Evolutionary conservation across 2,888 invertebrate species (phyloP).

Genomic region (Yponomeuta malinellus): DNA sequence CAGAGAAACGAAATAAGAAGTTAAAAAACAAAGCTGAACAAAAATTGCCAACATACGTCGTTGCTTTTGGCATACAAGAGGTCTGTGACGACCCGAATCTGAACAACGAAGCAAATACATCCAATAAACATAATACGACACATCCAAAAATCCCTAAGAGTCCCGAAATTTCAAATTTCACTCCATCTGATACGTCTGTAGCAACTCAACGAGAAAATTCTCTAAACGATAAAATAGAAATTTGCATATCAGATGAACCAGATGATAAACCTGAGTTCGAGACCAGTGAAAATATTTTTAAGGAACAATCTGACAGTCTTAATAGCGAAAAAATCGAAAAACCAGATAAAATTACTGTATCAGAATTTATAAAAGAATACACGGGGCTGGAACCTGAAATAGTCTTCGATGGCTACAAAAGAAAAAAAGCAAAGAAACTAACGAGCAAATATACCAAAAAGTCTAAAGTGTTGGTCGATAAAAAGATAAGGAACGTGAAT

Average conservation of each 20-base stretch:
- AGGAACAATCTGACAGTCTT: neutral
- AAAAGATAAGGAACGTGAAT: neutral
- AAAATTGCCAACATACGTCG: neutral
- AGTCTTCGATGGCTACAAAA: neutral
- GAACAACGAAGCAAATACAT: neutral
- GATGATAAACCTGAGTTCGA: neutral
- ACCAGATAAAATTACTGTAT: neutral
- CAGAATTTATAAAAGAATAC: neutral
- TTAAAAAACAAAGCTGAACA: neutral
- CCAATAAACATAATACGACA: neutral
- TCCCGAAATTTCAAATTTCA: neutral
- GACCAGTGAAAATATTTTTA: neutral
- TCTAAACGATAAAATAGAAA: neutral
- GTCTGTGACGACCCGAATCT: neutral
- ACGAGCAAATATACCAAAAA: neutral
- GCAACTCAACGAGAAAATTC: neutral
- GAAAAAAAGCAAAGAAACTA: neutral
- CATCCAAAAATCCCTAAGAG: neutral
- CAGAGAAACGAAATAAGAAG: neutral
- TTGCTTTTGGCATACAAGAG: neutral
- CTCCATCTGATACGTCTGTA: neutral
- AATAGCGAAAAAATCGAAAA: neutral
- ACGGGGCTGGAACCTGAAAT: neutral
- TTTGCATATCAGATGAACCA: neutral
- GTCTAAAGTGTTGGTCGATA: neutral